Evolutionary conservation across 37 sponge, comb jelly and placozoan species (phyloP).

Genomic region (Beroe forskalii): DNA sequence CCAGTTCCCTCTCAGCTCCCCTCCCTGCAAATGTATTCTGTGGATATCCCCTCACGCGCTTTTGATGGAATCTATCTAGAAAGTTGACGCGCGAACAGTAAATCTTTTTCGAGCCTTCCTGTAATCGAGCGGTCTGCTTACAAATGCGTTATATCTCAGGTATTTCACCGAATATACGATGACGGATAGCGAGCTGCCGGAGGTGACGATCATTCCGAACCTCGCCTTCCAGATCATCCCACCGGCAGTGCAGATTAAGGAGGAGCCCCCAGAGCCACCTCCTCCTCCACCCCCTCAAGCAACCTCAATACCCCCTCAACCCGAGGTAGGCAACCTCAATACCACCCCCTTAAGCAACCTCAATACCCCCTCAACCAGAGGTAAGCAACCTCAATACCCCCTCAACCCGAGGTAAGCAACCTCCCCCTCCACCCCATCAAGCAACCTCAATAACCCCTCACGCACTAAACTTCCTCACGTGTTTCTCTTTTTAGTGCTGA

Average conservation of each 20-base stretch:
- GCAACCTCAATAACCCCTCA: neutral
- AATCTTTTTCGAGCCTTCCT: too few relatives aligned
- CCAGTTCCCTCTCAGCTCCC: too few relatives aligned
- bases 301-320: neutral
- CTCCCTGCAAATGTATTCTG: too few relatives aligned
- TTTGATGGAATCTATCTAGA: too few relatives aligned
- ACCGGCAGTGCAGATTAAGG: constrained; percentile 63
- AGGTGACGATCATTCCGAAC: constrained; percentile 61
- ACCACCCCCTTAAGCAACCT: neutral
- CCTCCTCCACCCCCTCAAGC: constrained; percentile 56
- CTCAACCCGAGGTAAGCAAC: too few relatives aligned
- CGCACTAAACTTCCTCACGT: too few relatives aligned
- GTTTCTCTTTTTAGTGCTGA: too few relatives aligned
- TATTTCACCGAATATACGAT: constrained; percentile 46
- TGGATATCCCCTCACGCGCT: too few relatives aligned
- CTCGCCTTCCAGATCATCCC: constrained; percentile 65
- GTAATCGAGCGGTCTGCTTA: too few relatives aligned
- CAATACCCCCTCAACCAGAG: constrained; percentile 10
- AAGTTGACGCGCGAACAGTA: too few relatives aligned
- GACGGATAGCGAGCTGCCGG: constrained; percentile 29
- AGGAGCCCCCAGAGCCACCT: constrained; percentile 62
- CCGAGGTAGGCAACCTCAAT: neutral
- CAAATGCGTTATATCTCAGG: too few relatives aligned
- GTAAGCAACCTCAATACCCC: too few relatives aligned
- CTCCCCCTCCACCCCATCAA: constrained; percentile 57